Evolutionary conservation across 2,888 invertebrate species (phyloP).

Genomic region (Drosophila nr. medialis): DNA sequence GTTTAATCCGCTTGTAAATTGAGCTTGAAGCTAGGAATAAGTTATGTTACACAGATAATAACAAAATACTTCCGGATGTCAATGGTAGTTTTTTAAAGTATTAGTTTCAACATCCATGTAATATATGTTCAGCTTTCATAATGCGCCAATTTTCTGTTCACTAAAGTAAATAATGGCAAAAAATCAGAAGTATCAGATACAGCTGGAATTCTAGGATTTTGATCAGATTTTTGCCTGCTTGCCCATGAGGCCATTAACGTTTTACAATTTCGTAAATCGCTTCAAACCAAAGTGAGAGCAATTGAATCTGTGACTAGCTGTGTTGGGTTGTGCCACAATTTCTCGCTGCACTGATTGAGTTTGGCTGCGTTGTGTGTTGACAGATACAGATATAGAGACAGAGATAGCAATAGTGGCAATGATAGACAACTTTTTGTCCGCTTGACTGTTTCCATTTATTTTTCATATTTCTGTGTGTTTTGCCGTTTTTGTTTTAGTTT

Average conservation of each 20-base stretch:
- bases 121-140: not conserved
- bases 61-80: not conserved
- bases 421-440: slow-evolving; percentile 27
- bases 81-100: not conserved
- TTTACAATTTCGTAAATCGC: slow-evolving; percentile 54
- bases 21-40: not conserved
- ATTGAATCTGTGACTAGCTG: slow-evolving; percentile 68
- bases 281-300: slow-evolving; percentile 60
- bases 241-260: slow-evolving; percentile 29
- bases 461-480: slow-evolving; percentile 46
- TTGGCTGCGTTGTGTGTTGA: slow-evolving; percentile 31
- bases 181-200: slow-evolving; percentile 21
- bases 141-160: slow-evolving; percentile 18
- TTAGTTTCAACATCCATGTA: not conserved
- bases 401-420: slow-evolving; percentile 17
- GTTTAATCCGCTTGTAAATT: not conserved
- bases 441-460: slow-evolving; percentile 68
- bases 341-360: slow-evolving; percentile 45
- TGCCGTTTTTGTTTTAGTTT: slow-evolving; percentile 71
- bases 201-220: slow-evolving; percentile 9
- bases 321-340: slow-evolving; percentile 30
- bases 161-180: slow-evolving; percentile 16
- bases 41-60: not conserved
- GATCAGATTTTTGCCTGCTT: slow-evolving; percentile 3
- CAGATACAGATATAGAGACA: slow-evolving; percentile 11